Percentiles rank a stretch among this genome's conserved stretches.
phyloP scores from a whole-genome alignment of 1,140 invertebrate species.

The Heterodera schachtii region DNA sequence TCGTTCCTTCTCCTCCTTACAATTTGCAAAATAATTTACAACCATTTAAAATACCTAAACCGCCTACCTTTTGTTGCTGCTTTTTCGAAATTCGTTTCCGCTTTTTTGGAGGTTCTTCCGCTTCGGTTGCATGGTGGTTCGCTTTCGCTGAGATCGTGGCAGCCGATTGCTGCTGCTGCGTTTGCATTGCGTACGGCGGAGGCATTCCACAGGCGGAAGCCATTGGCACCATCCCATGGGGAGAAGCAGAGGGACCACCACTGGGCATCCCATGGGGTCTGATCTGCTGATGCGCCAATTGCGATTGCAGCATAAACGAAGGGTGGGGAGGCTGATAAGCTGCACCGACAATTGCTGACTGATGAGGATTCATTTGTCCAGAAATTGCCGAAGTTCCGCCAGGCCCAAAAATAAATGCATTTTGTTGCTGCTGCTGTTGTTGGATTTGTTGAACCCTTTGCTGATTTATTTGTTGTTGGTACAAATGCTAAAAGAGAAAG shows the following conservation, averaged over 20 bases:
- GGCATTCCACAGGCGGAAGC: neutral
- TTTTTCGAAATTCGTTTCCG: slow-evolving; percentile 42
- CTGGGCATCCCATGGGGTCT: slow-evolving; percentile 22
- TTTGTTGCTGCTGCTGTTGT: slow-evolving; percentile 23
- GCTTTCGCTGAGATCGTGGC: slow-evolving; percentile 8
- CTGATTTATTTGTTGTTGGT: slow-evolving; percentile 27
- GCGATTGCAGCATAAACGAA: slow-evolving; percentile 4
- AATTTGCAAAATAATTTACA: neutral
- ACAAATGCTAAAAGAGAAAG: slow-evolving; percentile 18
- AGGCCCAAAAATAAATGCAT: slow-evolving; percentile 15
- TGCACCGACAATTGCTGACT: slow-evolving; percentile 3
- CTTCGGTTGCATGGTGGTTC: slow-evolving; percentile 9
- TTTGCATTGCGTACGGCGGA: slow-evolving; percentile 6
- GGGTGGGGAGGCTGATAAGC: neutral
- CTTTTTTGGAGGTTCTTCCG: slow-evolving; percentile 35
- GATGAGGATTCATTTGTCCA: slow-evolving; percentile 20
- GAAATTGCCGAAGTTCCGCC: slow-evolving; percentile 8
- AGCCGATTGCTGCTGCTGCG: neutral
- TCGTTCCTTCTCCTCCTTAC: slow-evolving; percentile 16
- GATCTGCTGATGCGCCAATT: slow-evolving; percentile 11
- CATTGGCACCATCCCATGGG: neutral
- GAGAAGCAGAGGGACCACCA: neutral
- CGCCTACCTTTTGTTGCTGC: slow-evolving; percentile 32
- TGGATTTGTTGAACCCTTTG: slow-evolving; percentile 27
- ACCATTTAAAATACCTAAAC: neutral